Base-by-base conservation (phyloP, 1,140 invertebrate species). In the Zaprionus ghesquierei region DNA sequence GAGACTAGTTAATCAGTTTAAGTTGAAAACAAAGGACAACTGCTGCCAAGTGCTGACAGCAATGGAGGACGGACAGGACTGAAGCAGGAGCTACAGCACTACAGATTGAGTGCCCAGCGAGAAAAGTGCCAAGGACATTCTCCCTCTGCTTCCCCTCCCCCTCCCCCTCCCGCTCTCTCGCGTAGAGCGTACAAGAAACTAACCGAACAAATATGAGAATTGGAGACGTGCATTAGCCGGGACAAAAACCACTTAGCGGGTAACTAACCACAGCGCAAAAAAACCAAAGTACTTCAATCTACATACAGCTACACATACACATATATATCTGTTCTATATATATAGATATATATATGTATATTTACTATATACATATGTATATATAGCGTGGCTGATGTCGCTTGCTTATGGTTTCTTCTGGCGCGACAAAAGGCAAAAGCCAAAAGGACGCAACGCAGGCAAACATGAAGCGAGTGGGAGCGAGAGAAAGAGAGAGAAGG, bases 201-300 rank as follows among this genome's bases (percentile, higher is more conserved):
- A 53, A 60, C 56, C 51, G 10, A 27, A 53, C 59, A 55, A 69
- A 63, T 63, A 63, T 49, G 50, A 46, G 66, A 50, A 23, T 12
- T 15, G 23, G 22, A 44, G 51, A 54, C 51, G 27, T 63, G 53
- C 41, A 58, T 41, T 75, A 70, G 72, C 50, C 20, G 31, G 75
- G 25, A 29, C 51, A 69, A 38, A 76, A 86, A 87, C 79, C 82
- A 86, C 82, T 86, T 82, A 87, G 70, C 71, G 79, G 78, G 81
- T 80, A 70, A 86, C 82, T 73, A 87, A 75, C 82, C 82, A 87
- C 75, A 51, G 27, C 29, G 25, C n/a, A n/a, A 31, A 25, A 49
- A 13, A 49, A 15, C 20, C 41, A 18, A 46, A 46, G 41, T 22
- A 46, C 35, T 41, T 41, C 35, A 46, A 46, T 22, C 15, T 22